Conservation (phyloP, 2,113 vertebrate genomes). For the Callipepla squamata region DNA sequence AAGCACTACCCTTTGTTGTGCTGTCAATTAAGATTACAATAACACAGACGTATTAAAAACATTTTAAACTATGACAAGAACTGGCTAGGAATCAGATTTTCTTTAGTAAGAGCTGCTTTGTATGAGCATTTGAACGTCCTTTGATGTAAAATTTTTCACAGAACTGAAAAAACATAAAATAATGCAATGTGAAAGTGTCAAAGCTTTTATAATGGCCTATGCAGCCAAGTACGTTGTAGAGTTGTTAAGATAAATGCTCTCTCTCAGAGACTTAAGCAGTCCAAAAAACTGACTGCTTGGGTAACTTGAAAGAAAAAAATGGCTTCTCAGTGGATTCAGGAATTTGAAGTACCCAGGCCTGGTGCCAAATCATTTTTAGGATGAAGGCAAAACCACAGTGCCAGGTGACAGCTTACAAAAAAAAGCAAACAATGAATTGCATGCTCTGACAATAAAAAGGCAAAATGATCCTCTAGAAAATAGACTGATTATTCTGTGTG, state of each 20-base stretch:
- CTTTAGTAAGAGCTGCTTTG: background rate
- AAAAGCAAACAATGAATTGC: background rate
- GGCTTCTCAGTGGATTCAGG: background rate
- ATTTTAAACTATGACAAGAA: background rate
- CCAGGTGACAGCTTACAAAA: background rate
- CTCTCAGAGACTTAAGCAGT: background rate
- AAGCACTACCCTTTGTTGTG: background rate
- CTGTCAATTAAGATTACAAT: background rate
- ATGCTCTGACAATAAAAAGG: background rate
- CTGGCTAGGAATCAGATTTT: background rate
- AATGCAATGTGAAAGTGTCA: background rate
- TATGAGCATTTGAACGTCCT: background rate
- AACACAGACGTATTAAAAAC: background rate
- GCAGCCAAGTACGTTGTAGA: background rate
- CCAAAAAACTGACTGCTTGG: background rate
- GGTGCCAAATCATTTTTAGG: background rate
- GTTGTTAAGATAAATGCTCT: background rate
- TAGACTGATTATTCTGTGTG: background rate
- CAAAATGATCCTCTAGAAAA: background rate
- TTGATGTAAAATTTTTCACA: background rate
- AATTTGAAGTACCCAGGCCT: background rate
- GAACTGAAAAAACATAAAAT: background rate
- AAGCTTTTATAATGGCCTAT: background rate
- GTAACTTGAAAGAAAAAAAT: background rate
- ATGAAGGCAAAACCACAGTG: background rate